Percentiles rank a stretch among this genome's conserved stretches.
phyloP scores from a whole-genome alignment of 2,888 invertebrate species.

The Subacronicta megacephala region DNA sequence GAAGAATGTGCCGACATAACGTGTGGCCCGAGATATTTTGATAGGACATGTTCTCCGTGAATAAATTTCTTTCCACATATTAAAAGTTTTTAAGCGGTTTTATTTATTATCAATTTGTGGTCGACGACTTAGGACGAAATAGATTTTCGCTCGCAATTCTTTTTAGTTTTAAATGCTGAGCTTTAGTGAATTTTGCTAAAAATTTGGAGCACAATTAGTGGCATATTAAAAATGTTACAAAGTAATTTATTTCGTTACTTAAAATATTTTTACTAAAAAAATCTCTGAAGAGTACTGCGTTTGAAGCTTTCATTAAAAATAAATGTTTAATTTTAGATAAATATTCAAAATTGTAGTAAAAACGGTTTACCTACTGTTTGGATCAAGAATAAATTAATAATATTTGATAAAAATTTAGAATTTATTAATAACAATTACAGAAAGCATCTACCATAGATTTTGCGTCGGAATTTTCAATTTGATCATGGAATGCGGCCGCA shows the following conservation, averaged over 20 bases:
- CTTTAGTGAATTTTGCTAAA: slow-evolving; percentile 1
- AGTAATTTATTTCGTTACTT: slow-evolving; percentile 3
- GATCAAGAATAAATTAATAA: too few relatives aligned
- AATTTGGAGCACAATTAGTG: not conserved
- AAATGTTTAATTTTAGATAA: too few relatives aligned
- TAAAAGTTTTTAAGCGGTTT: slow-evolving; percentile 85
- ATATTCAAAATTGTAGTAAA: too few relatives aligned
- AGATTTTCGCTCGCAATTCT: slow-evolving; percentile 29
- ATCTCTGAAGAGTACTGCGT: not conserved
- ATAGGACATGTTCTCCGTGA: slow-evolving; percentile 89
- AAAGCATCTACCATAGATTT: slow-evolving; percentile 57
- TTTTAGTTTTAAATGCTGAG: not conserved
- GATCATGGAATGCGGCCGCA: slow-evolving; percentile 73
- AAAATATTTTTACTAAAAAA: not conserved
- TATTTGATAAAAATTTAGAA: not conserved
- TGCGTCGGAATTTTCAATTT: slow-evolving; percentile 82
- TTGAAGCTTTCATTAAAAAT: not conserved
- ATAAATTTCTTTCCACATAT: slow-evolving; percentile 88
- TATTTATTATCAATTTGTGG: slow-evolving; percentile 75
- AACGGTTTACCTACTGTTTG: too few relatives aligned
- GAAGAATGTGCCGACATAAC: slow-evolving; percentile 90
- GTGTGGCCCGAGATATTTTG: slow-evolving; percentile 90
- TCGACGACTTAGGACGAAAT: slow-evolving; percentile 37
- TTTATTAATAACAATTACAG: slow-evolving; percentile 35
- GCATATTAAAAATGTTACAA: slow-evolving; percentile 4